Evolutionary conservation across 2,797 vertebrate genomes (phyloP), one percentile per base, ranked within the genome.

Genomic region (Toxotes lorentzi): DNA sequence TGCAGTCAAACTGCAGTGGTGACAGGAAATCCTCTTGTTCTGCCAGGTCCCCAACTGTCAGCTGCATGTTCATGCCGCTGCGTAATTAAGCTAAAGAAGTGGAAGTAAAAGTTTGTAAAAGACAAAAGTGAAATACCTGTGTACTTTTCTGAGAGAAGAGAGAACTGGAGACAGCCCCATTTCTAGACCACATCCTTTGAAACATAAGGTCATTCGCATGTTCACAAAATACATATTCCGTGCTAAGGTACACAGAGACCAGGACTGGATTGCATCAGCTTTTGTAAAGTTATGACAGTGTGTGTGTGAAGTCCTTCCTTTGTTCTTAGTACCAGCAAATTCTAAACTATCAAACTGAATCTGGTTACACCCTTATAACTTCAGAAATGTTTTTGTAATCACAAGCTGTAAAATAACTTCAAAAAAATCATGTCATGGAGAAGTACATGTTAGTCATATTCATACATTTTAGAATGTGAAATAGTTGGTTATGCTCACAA

Each of bases 21-120:
- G 75, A 86, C 85, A 87, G 89, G 87, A 91, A 92, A 88, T 86
- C 62, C 74, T 54, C 59, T 48, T 7, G 1, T 14, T 24, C 12
- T 54, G 43, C 21, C 45, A 56, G 38, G 9, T 38, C 51, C 54
- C n/a, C 67, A 57, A 41, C 48, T 12, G 16, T 12, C 30, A 43
- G 21, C 19, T 40, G 24, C 50, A 21, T 1, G 3, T 68, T 53
- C 34, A 43, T 9, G 0, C 4, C 7, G 4, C 32, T 16, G 58
- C 19, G 7, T 27, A 3, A 53, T 53, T 27, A 51, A 24, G 23
- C 8, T 21, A 34, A 13, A 13, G 38, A 73, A 65, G 40, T 61
- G 40, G 3, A 57, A 13, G 11, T 9, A 2, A 14, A 4, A 16
- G 50, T 7, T 7, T n/a, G n/a, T n/a, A n/a, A n/a, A 27, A 38